phyloP scores from a whole-genome alignment of 2,888 invertebrate species.

The Polydrusus cervinus region DNA sequence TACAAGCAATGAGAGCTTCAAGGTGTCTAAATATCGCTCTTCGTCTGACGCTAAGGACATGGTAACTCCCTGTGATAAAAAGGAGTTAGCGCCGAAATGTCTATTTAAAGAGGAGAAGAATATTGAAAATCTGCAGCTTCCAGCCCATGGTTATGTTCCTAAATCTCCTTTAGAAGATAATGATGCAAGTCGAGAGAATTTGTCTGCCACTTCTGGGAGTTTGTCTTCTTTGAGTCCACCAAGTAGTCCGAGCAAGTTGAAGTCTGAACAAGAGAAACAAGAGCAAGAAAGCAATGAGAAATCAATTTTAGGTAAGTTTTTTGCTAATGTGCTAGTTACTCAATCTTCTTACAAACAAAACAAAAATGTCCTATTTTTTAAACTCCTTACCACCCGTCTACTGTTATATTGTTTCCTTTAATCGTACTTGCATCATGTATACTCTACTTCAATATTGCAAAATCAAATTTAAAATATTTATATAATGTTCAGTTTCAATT shows the following conservation, averaged over 20 bases:
- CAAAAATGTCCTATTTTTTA: too few species aligned
- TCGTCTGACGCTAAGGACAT: slow-evolving; percentile 31
- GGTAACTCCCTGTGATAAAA: slow-evolving; percentile 26
- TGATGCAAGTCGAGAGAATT: slow-evolving; percentile 67
- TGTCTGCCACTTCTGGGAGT: slow-evolving; percentile 70
- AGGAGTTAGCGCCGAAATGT: slow-evolving; percentile 58
- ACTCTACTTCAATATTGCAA: too few species aligned
- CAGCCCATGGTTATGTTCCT: slow-evolving; percentile 59
- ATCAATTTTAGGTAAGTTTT: slow-evolving; percentile 62
- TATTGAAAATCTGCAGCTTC: slow-evolving; percentile 59
- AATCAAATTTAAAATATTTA: too few species aligned
- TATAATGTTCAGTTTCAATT: too few species aligned
- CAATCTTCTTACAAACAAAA: too few species aligned
- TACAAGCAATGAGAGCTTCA: slow-evolving; percentile 29
- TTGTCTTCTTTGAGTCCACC: slow-evolving; percentile 70
- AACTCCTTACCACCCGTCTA: too few species aligned
- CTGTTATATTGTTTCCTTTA: too few species aligned
- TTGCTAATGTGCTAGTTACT: too few species aligned
- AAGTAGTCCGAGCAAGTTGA: slow-evolving; percentile 69
- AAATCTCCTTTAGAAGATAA: slow-evolving; percentile 72
- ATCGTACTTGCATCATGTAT: too few species aligned
- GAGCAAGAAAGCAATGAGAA: slow-evolving; percentile 76
- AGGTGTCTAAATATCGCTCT: slow-evolving; percentile 28
- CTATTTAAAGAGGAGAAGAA: slow-evolving; percentile 58
- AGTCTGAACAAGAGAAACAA: slow-evolving; percentile 72